These are phyloP conservation scores for Mactra quadrangularis DNA, from an alignment of 1,140 invertebrate genomes.

Conservation along the genomic window DNA sequence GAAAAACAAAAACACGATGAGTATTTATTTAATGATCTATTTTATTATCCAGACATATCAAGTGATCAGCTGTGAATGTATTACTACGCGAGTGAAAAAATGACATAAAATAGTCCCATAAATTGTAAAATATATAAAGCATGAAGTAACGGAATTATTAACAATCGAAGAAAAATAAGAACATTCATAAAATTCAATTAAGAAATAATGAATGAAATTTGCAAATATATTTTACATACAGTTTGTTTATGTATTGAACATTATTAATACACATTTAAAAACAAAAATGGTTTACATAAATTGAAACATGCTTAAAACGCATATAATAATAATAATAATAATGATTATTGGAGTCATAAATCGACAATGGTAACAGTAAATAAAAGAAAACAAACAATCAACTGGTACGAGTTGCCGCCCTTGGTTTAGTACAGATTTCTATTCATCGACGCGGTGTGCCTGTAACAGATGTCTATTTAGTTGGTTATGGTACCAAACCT, in stretches of 20 bases:
- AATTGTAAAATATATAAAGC: slow-evolving; percentile 35
- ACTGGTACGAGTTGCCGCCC: too few species aligned
- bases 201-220: background rate
- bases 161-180: slow-evolving; percentile 17
- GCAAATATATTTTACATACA: background rate
- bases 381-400: too few species aligned
- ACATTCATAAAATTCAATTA: too few species aligned
- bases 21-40: slow-evolving; percentile 29
- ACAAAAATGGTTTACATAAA: background rate
- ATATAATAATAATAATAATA: too few species aligned
- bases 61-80: slow-evolving; percentile 55
- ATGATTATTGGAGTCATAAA: too few species aligned
- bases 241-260: background rate
- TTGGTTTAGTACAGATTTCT: too few species aligned
- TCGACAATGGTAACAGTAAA: too few species aligned
- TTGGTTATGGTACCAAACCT: too few species aligned
- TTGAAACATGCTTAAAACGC: too few species aligned
- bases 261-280: background rate
- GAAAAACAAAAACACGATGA: too few species aligned
- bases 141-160: slow-evolving; percentile 11
- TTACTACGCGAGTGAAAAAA: slow-evolving; percentile 56
- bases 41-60: slow-evolving; percentile 51
- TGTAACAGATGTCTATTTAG: too few species aligned
- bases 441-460: too few species aligned
- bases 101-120: slow-evolving; percentile 37